Evolutionary conservation across 2,888 invertebrate genomes (phyloP).

Genomic region (Drosophila helvetica): DNA sequence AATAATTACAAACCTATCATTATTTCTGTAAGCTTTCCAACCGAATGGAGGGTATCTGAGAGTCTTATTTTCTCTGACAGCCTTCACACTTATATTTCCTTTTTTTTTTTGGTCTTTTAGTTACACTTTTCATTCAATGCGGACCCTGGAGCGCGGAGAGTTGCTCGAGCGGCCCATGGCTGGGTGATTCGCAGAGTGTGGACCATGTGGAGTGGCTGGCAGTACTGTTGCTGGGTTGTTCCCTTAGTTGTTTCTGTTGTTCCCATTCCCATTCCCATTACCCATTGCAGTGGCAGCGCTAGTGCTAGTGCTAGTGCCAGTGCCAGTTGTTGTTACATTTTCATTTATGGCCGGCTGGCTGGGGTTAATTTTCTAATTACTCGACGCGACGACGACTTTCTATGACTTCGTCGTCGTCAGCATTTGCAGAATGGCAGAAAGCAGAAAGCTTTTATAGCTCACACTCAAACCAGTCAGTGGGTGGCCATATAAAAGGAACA

Average conservation of each 20-base stretch:
- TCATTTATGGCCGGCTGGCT: conserved; percentile 66
- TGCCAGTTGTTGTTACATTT: conserved; percentile 35
- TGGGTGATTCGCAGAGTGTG: conserved; percentile 59
- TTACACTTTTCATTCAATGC: conserved; percentile 3
- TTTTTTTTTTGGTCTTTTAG: conserved; percentile 11
- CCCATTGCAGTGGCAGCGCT: neutral
- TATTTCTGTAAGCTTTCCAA: neutral
- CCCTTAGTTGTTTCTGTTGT: conserved; percentile 17
- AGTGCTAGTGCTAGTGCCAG: conserved; percentile 2
- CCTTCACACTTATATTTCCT: neutral
- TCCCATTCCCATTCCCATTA: conserved; percentile 44
- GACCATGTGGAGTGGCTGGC: conserved; percentile 48
- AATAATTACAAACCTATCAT: too few relatives aligned
- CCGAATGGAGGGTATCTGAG: neutral
- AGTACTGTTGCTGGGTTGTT: neutral
- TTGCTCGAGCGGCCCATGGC: conserved; percentile 63
- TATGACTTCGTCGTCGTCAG: conserved; percentile 58
- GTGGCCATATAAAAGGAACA: too few relatives aligned
- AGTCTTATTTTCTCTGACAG: neutral
- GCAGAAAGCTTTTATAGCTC: conserved; percentile 61
- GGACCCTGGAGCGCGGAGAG: conserved; percentile 14
- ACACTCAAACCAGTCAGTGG: conserved; percentile 10
- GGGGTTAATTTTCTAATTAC: conserved; percentile 77
- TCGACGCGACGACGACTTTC: conserved; percentile 67
- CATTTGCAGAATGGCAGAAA: conserved; percentile 50